Evolutionary conservation across 2,113 vertebrate species (phyloP), one percentile per base, ranked within the genome.

Genomic region (Corvus cornix): DNA sequence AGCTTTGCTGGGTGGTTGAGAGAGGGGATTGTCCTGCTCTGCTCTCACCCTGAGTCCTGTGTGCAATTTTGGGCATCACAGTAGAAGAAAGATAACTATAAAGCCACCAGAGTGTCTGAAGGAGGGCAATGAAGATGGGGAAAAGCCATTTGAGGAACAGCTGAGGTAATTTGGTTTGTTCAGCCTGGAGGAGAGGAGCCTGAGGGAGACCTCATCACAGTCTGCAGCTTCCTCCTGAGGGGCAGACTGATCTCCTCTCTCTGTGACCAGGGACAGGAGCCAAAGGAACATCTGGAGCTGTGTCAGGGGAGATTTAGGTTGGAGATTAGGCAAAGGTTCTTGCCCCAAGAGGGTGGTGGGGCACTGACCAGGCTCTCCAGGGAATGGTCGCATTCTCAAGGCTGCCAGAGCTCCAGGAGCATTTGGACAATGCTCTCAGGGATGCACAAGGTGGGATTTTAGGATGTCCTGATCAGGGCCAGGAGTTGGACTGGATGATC

Each of bases 181-280:
- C 55, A 46, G 12, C 48, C 33, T 39, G 28, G 64, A 43, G 52
- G 21, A 13, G 72, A 60, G 15, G 23, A 39, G 19, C 7, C 4
- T 44, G 53, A 59, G 51, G n/a, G 43, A 41, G 16, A 16, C 2
- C 10, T 21, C 39, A 21, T 3, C 0, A 1, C 11, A 39, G 33
- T 14, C 51, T 75, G 82, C 23, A 64, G 41, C 28, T 64, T 64
- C 69, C 11, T n/a, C 19, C 41, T 15, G 70, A 84, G n/a, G 60
- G 31, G 16, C 52, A 58, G 30, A 8, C 11, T 15, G 31, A 27
- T 18, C 55, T 76, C 13, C 6, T 3, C 21, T 21, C 6, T 9
- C 28, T 53, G 35, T 37, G n/a, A 22, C 33, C 30, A 43, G 62
- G 37, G 44, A 26, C 31, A 51, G 24, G 52, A 52, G 18, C 19